Conservation (phyloP, 1,140 invertebrate genomes). For the Aphelinus certus region DNA sequence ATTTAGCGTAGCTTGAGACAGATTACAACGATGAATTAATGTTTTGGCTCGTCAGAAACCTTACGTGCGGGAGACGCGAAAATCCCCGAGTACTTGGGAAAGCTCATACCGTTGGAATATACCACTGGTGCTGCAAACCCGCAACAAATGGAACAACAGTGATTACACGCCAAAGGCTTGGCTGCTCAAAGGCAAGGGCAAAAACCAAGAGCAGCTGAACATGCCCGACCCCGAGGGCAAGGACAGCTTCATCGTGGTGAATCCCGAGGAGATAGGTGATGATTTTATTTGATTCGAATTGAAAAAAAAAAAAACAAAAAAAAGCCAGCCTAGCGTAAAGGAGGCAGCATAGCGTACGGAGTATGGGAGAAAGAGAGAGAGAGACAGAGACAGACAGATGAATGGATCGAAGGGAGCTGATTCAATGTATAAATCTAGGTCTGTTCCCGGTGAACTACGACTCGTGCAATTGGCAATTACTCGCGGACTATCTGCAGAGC, state of each 20-base stretch:
- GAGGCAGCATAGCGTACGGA: no score
- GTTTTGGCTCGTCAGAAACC: slow-evolving; percentile 65
- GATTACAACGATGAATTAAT: no score
- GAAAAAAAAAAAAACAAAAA: slow-evolving; percentile 14
- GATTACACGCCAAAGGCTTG: slow-evolving; percentile 68
- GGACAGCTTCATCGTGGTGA: slow-evolving; percentile 76
- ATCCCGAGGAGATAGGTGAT: slow-evolving; percentile 82
- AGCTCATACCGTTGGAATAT: slow-evolving; percentile 70
- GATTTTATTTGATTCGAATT: not conserved
- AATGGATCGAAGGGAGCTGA: no score
- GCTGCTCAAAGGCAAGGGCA: slow-evolving; percentile 67
- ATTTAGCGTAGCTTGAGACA: no score
- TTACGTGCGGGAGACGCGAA: slow-evolving; percentile 69
- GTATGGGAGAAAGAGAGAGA: no score
- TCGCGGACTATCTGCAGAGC: slow-evolving; percentile 72
- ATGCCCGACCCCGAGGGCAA: slow-evolving; percentile 63
- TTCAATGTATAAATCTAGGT: slow-evolving; percentile 59
- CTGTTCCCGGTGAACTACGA: slow-evolving; percentile 88
- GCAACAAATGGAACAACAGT: slow-evolving; percentile 68
- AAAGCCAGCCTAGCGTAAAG: not conserved
- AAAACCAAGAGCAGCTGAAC: slow-evolving; percentile 50
- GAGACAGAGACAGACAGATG: no score
- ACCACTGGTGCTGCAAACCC: slow-evolving; percentile 70
- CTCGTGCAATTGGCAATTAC: slow-evolving; percentile 78
- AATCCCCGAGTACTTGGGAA: slow-evolving; percentile 26